Percentiles rank a stretch among this genome's conserved stretches.
Evolutionary conservation across 2,797 vertebrate species (phyloP).

Genomic region (Cryptoprocta ferox): DNA sequence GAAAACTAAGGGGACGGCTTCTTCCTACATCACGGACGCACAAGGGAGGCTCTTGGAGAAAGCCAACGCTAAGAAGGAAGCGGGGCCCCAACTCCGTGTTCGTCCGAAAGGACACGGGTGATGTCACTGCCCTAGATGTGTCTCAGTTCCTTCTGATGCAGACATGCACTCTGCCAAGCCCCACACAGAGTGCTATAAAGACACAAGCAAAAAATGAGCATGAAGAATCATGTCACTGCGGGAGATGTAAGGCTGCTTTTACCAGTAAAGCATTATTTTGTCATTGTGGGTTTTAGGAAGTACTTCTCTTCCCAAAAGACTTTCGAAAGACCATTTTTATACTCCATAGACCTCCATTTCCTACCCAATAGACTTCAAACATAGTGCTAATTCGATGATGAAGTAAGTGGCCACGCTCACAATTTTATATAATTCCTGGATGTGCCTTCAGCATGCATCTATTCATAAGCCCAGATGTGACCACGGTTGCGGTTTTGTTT

Average conservation of each 20-base stretch:
- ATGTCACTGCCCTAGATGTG: not conserved
- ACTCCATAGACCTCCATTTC: not conserved
- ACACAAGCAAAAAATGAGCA: too few species aligned
- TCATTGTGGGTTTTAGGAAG: not conserved
- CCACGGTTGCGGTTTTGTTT: not conserved
- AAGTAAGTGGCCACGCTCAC: not conserved
- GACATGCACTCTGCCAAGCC: not conserved
- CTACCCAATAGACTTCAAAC: too few species aligned
- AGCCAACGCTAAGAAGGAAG: rapidly evolving
- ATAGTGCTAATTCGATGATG: not conserved
- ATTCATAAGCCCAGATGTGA: not conserved
- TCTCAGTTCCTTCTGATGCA: not conserved
- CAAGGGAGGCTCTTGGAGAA: not conserved
- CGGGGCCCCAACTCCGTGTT: not conserved
- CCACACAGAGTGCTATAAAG: not conserved
- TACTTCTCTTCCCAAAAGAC: not conserved
- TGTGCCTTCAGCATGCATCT: not conserved
- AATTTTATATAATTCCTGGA: not conserved
- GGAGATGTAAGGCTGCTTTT: not conserved
- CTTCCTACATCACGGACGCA: not conserved
- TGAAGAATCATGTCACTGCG: not conserved
- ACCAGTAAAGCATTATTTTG: not conserved
- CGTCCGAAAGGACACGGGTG: rapidly evolving
- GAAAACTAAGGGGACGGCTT: not conserved
- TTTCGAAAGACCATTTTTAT: not conserved